These are phyloP conservation scores for Calameuta filiformis DNA, from an alignment of 2,888 invertebrate genomes.

Conservation along the genomic window DNA sequence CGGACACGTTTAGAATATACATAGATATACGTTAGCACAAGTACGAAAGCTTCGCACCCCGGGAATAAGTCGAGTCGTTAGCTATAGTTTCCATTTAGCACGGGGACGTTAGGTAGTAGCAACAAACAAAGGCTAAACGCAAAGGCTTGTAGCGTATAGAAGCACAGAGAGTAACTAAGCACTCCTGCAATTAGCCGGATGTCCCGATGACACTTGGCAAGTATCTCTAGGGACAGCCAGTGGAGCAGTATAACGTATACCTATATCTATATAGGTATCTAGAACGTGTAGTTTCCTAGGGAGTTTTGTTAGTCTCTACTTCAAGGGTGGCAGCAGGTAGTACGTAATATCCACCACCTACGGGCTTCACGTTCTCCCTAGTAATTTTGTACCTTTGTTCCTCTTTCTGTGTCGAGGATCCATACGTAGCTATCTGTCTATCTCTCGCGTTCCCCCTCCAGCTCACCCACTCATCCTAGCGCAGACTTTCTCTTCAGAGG, in stretches of 20 bases:
- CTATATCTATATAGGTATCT: background rate
- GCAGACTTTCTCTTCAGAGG: background rate
- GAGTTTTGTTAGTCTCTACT: background rate
- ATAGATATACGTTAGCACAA: background rate
- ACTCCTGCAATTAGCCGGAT: conserved; percentile 61
- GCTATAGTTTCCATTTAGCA: background rate
- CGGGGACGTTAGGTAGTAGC: background rate
- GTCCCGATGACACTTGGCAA: conserved; percentile 58
- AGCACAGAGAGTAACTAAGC: conserved; percentile 57
- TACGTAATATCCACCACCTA: background rate
- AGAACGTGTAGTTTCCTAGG: background rate
- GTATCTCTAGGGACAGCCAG: conserved; percentile 42
- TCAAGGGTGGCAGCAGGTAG: background rate
- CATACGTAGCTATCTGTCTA: conserved; percentile 10
- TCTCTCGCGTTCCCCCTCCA: background rate
- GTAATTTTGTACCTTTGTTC: conserved; percentile 2
- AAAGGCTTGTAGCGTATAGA: conserved; percentile 62
- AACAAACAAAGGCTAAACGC: conserved; percentile 55
- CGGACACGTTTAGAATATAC: background rate
- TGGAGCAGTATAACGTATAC: background rate
- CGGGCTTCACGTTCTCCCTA: background rate
- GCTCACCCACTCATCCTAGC: background rate
- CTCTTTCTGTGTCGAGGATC: conserved; percentile 13
- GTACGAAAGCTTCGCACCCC: background rate
- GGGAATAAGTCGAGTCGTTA: background rate